phyloP scores from a whole-genome alignment of 2,797 vertebrate species.

The Lepilemur ruficaudatus region DNA sequence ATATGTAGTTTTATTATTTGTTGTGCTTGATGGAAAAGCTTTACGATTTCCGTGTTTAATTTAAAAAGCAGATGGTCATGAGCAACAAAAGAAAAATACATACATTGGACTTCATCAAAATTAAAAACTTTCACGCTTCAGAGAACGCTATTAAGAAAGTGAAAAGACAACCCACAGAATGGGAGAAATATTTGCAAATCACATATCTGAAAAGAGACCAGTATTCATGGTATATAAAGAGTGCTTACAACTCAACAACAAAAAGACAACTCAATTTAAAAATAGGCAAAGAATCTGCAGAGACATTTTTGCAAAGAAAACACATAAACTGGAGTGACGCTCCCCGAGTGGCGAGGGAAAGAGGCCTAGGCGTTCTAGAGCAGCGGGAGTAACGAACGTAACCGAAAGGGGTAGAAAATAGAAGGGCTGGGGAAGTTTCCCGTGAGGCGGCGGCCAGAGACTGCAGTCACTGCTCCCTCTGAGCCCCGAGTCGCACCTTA shows the following conservation, averaged over 20 bases:
- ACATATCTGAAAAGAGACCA: neutral
- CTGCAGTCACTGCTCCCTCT: neutral
- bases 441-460: neutral
- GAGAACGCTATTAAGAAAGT: neutral
- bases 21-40: neutral
- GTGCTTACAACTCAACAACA: neutral
- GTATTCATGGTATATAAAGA: neutral
- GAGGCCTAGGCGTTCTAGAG: too few relatives aligned
- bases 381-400: neutral
- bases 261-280: slow-evolving; percentile 22
- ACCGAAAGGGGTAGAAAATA: too few relatives aligned
- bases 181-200: neutral
- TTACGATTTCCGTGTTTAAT: neutral
- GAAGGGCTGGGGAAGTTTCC: neutral
- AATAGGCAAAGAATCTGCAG: neutral
- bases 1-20: neutral
- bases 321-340: too few relatives aligned
- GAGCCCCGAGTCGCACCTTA: slow-evolving; percentile 71
- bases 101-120: slow-evolving; percentile 9
- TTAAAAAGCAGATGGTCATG: neutral
- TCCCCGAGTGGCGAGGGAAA: neutral
- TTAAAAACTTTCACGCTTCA: neutral
- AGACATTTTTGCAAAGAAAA: slow-evolving; percentile 24
- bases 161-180: neutral
- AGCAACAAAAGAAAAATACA: neutral